These are phyloP conservation scores for Drosophila ananassae DNA, from an alignment of 1,140 invertebrate species.

Conservation along the genomic window DNA sequence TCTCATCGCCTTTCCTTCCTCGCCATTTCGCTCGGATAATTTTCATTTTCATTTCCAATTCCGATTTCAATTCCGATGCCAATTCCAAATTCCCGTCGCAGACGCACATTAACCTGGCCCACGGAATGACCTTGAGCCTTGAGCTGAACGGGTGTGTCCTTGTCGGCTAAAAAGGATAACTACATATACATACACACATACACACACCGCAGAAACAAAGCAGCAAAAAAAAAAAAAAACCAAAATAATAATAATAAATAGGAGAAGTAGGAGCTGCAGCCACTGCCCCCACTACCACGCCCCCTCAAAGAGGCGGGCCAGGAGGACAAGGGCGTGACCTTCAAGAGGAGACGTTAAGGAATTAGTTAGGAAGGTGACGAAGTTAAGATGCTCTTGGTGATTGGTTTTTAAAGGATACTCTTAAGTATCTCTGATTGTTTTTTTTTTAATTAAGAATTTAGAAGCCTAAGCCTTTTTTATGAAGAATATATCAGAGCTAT, in stretches of 20 bases:
- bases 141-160: conserved; percentile 16
- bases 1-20: conserved; percentile 2
- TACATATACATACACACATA: not conserved
- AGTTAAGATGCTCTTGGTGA: not conserved
- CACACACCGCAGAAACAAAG: not conserved
- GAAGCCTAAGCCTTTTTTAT: too few species aligned
- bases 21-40: not conserved
- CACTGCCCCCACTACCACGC: not conserved
- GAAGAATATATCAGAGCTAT: too few species aligned
- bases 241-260: not conserved
- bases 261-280: not conserved
- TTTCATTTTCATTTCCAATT: conserved; percentile 2
- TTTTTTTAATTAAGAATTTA: too few species aligned
- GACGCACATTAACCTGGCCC: conserved; percentile 33
- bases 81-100: conserved; percentile 23
- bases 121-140: conserved; percentile 25
- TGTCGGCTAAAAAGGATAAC: conserved; percentile 17
- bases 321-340: not conserved
- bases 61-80: conserved; percentile 4
- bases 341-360: not conserved
- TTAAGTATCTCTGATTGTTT: too few species aligned
- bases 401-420: too few species aligned
- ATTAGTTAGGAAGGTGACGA: not conserved
- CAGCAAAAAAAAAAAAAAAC: not conserved
- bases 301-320: not conserved